Percentiles rank a stretch among this genome's conserved stretches.
Evolutionary conservation across 2,888 invertebrate genomes (phyloP).

Genomic region (Trissoscelio sp.): DNA sequence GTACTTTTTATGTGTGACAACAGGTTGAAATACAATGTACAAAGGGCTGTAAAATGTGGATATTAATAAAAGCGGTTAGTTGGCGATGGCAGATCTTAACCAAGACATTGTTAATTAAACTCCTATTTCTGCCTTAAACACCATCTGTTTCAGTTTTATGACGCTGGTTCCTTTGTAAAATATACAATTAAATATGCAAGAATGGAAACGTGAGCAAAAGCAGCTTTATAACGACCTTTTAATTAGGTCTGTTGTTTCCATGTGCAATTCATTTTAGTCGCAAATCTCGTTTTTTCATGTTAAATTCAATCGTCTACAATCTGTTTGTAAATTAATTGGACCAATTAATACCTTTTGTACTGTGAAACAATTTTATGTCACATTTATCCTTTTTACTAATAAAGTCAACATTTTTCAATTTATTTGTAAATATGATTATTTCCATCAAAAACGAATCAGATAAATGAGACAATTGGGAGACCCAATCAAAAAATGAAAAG

Average conservation of each 20-base stretch:
- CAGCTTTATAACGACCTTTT: constrained; percentile 34
- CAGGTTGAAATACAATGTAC: constrained; percentile 11
- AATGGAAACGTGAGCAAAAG: constrained; percentile 16
- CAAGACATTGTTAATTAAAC: constrained; percentile 46
- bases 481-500: no score
- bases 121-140: constrained; percentile 28
- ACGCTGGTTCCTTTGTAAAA: constrained; percentile 22
- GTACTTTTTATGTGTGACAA: constrained; percentile 9
- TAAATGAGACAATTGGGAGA: no score
- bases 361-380: no score
- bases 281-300: background rate
- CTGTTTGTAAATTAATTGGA: background rate
- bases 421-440: no score
- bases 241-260: constrained; percentile 20
- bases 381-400: no score
- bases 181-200: constrained; percentile 27
- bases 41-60: constrained; percentile 17
- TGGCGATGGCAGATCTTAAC: constrained; percentile 18
- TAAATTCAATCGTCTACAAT: background rate
- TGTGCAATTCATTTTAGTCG: background rate
- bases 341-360: background rate
- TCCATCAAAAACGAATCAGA: no score
- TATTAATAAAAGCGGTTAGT: constrained; percentile 29
- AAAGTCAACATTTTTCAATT: no score
- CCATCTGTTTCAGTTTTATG: constrained; percentile 34